phyloP scores from a whole-genome alignment of 2,888 invertebrate genomes.

The Euclidia mi region DNA sequence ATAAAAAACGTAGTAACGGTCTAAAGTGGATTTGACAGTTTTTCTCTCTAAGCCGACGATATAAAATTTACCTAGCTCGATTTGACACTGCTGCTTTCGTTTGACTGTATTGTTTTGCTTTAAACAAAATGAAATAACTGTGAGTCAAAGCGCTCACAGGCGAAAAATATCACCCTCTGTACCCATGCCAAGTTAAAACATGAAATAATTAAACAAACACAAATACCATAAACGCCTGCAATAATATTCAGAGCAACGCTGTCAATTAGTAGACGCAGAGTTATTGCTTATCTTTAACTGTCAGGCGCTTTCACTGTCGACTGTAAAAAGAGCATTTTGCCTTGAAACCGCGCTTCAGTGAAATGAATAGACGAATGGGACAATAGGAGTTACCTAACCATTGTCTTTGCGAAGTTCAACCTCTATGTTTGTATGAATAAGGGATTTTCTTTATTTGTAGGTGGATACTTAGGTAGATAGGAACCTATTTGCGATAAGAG shows the following conservation, averaged over 20 bases:
- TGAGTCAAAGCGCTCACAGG: too few species aligned
- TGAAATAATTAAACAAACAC: slow-evolving; percentile 13
- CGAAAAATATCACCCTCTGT: too few species aligned
- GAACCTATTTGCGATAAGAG: too few species aligned
- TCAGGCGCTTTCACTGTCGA: slow-evolving; percentile 63
- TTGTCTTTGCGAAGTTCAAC: slow-evolving; percentile 31
- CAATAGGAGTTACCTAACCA: slow-evolving; percentile 40
- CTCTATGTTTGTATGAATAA: slow-evolving; percentile 11
- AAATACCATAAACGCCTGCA: slow-evolving; percentile 26
- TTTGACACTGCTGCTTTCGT: too few species aligned
- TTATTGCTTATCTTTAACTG: slow-evolving; percentile 65
- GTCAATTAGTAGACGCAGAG: slow-evolving; percentile 53
- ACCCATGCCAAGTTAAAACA: too few species aligned
- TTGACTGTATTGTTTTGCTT: too few species aligned
- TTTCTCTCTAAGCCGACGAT: too few species aligned
- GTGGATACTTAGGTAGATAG: too few species aligned
- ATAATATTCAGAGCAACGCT: slow-evolving; percentile 50
- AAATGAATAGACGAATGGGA: slow-evolving; percentile 39
- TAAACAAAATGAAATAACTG: too few species aligned
- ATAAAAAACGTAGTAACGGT: too few species aligned
- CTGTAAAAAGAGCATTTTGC: slow-evolving; percentile 45
- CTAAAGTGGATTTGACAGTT: too few species aligned
- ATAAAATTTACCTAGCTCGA: too few species aligned
- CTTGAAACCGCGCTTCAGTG: slow-evolving; percentile 37
- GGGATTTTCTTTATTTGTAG: not conserved